Percentiles rank a stretch among this genome's conserved stretches.
These are phyloP conservation scores for Fragum whitleyi DNA, from an alignment of 2,888 invertebrate species.

Conservation along the genomic window DNA sequence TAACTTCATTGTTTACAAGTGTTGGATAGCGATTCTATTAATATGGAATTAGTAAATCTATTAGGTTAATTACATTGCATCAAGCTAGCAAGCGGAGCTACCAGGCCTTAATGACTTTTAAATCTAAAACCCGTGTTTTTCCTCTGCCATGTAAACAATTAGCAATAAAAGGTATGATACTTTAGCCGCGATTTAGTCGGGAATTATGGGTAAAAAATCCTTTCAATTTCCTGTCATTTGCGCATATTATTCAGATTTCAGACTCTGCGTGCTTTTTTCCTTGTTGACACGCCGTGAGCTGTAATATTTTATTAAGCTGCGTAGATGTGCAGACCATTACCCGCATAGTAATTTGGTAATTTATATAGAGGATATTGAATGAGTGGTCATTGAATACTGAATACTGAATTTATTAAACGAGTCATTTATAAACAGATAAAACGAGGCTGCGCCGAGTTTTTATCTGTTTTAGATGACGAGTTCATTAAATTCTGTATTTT, in stretches of 20 bases:
- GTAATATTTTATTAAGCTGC: conserved; percentile 24
- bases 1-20: conserved; percentile 18
- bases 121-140: conserved; percentile 59
- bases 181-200: conserved; percentile 46
- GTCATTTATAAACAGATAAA: too few species aligned
- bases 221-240: conserved; percentile 66
- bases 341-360: neutral
- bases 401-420: too few species aligned
- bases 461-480: too few species aligned
- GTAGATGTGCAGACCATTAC: neutral
- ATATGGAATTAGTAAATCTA: conserved; percentile 28
- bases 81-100: neutral
- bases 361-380: too few species aligned
- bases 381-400: too few species aligned
- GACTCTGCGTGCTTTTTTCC: conserved; percentile 28
- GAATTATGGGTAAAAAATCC: conserved; percentile 57
- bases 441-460: too few species aligned
- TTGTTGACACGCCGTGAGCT: conserved; percentile 54
- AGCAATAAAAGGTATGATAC: conserved; percentile 49
- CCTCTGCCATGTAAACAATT: conserved; percentile 58
- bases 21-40: conserved; percentile 5
- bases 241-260: conserved; percentile 48
- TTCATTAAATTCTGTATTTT: too few species aligned
- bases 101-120: conserved; percentile 52
- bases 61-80: conserved; percentile 23